Evolutionary conservation across 2,113 vertebrate genomes (phyloP).

Genomic region (Muscicapa adusta): DNA sequence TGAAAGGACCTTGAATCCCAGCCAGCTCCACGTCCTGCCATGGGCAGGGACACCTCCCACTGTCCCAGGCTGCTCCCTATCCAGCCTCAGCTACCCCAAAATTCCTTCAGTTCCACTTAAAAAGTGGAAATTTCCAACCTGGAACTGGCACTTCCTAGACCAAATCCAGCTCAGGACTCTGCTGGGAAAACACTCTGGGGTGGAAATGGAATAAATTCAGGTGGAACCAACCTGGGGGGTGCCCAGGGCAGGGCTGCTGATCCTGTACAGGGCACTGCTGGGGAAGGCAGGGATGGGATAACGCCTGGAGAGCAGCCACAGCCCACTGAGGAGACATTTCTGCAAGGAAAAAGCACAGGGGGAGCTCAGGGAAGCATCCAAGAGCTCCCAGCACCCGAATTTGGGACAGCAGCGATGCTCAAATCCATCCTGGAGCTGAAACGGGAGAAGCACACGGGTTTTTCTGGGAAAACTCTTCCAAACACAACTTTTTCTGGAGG

Average conservation of each 20-base stretch:
- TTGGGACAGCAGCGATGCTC: rapidly evolving
- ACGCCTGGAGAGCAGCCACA: slow-evolving; percentile 66
- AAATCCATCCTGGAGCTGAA: neutral
- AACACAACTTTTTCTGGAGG: neutral
- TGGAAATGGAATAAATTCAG: neutral
- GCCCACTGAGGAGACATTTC: slow-evolving; percentile 75
- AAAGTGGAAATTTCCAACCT: neutral
- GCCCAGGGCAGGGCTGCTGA: slow-evolving; percentile 37
- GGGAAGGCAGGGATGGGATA: slow-evolving; percentile 51
- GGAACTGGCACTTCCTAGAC: neutral
- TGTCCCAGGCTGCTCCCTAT: rapidly evolving
- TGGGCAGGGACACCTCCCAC: neutral
- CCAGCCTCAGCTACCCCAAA: neutral
- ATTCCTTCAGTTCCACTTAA: neutral
- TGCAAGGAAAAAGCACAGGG: slow-evolving; percentile 8
- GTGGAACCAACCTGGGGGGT: slow-evolving; percentile 74
- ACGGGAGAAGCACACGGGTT: rapidly evolving
- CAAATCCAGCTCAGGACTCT: neutral
- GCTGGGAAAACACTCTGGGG: rapidly evolving
- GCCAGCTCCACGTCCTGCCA: neutral
- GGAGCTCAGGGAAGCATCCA: neutral
- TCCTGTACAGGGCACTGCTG: slow-evolving; percentile 55
- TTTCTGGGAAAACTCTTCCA: neutral
- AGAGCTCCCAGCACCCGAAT: rapidly evolving
- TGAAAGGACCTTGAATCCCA: neutral